phyloP scores from a whole-genome alignment of 2,888 invertebrate genomes.

The Caenorhabditis angaria region DNA sequence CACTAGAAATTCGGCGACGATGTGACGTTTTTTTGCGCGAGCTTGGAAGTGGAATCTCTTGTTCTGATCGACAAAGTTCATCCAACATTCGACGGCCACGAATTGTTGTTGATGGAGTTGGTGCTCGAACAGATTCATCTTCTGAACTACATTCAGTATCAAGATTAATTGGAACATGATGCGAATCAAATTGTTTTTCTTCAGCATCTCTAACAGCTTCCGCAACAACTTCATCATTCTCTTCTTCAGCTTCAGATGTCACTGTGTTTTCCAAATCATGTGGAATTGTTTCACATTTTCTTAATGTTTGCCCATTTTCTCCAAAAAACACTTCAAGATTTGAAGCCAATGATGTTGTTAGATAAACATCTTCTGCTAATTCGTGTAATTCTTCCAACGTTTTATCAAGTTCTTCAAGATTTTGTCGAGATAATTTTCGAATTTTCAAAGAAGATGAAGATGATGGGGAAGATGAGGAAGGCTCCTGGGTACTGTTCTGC shows the following conservation, averaged over 20 bases:
- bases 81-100: neutral
- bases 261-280: slow-evolving; percentile 19
- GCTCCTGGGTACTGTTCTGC: slow-evolving; percentile 6
- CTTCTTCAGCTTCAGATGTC: slow-evolving; percentile 27
- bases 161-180: slow-evolving; percentile 17
- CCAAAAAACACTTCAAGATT: neutral
- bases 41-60: neutral
- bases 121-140: slow-evolving; percentile 13
- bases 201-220: slow-evolving; percentile 43
- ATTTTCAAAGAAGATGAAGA: no score
- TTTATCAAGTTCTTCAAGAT: slow-evolving; percentile 24
- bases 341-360: slow-evolving; percentile 13
- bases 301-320: slow-evolving; percentile 13
- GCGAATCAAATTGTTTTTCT: slow-evolving; percentile 26
- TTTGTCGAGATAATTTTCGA: neutral
- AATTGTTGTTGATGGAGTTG: neutral
- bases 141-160: slow-evolving; percentile 42
- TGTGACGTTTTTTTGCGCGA: neutral
- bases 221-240: slow-evolving; percentile 39
- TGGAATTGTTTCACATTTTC: slow-evolving; percentile 34
- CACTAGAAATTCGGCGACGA: slow-evolving; percentile 28
- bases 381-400: slow-evolving; percentile 29
- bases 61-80: neutral
- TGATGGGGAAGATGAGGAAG: neutral
- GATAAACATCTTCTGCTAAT: slow-evolving; percentile 25